Evolutionary conservation across 2,888 invertebrate genomes (phyloP).

Genomic region (Myopa testacea): DNA sequence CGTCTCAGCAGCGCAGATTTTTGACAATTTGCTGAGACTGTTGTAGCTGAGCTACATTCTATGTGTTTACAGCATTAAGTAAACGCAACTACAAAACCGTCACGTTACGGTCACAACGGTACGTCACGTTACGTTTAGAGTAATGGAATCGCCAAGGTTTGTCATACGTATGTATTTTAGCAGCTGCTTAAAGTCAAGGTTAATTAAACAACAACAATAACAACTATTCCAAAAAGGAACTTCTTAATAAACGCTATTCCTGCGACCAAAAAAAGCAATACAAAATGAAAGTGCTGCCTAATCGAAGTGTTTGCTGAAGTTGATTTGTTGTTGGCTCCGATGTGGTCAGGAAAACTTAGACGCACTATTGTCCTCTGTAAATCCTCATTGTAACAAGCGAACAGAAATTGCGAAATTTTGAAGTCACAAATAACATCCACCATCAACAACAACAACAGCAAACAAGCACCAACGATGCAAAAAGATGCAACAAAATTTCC

Average conservation of each 20-base stretch:
- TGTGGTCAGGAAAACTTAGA: constrained; percentile 56
- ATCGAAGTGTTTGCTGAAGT: not conserved
- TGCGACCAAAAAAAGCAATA: constrained; percentile 8
- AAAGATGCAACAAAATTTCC: constrained; percentile 40
- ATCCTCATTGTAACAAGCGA: constrained; percentile 68
- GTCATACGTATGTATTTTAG: not conserved
- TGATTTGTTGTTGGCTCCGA: not conserved
- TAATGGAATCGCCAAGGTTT: too few species aligned
- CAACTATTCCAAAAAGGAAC: constrained; percentile 28
- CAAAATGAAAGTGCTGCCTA: constrained; percentile 11
- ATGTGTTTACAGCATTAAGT: too few species aligned
- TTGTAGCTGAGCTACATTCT: too few species aligned
- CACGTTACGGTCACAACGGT: too few species aligned
- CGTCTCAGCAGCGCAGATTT: too few species aligned
- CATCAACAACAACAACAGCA: constrained; percentile 22
- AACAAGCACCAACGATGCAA: constrained; percentile 31
- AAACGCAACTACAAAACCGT: too few species aligned
- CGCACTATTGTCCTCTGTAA: constrained; percentile 69
- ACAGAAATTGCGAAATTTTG: constrained; percentile 59
- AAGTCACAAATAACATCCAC: constrained; percentile 26
- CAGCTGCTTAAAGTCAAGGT: constrained; percentile 60
- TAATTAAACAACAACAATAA: constrained; percentile 22
- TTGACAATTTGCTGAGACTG: too few species aligned
- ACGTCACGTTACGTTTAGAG: too few species aligned
- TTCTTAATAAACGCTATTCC: constrained; percentile 20